Evolutionary conservation across 2,113 vertebrate genomes (phyloP), one percentile per base, ranked within the genome.

Genomic region (Quiscalus mexicanus): DNA sequence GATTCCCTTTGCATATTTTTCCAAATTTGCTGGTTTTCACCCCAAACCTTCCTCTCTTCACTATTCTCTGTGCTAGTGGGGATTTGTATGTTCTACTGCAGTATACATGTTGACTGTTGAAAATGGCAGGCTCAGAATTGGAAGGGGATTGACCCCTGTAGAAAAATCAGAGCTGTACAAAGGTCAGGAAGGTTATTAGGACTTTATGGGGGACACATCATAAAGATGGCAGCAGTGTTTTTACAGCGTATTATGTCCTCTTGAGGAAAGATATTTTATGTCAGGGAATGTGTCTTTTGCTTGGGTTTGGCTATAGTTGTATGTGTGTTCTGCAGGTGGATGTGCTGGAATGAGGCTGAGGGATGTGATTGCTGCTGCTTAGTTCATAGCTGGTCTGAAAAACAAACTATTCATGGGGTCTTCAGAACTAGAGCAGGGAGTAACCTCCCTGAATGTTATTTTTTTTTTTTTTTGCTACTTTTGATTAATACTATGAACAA

Each of bases 181-280:
- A 30, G 30, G 25, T 3, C 56, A 44, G 17, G 41, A 56, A 59
- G 3, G 8, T 84, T 63, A 8, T 56, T 55, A 71, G 41, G 35
- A 17, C 12, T 33, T 63, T 0, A 19, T 30, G 42, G 19, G 35
- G 23, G 5, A 28, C 12, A 9, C 0, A 14, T 22, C 28, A 39
- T 39, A 27, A 27, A 60, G 50, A 7, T 33, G 44, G 20, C 37
- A 44, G 44, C 31, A 69, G 33, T 6, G 8, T 58, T 53, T 69
- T 9, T 45, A 10, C 33, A 68, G 15, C 5, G 1, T 12, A 0
- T 73, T 12, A 0, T 73, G 10, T 60, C 49, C 60, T 68, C 15
- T 9, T 31, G 52, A 82, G n/a, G 49, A 58, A 56, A 25, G 50
- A 41, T 28, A 18, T 27, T 62, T 49, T 35, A 9, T 3, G 2